phyloP scores from a whole-genome alignment of 1,140 invertebrate genomes.

The Lucilia cuprina region DNA sequence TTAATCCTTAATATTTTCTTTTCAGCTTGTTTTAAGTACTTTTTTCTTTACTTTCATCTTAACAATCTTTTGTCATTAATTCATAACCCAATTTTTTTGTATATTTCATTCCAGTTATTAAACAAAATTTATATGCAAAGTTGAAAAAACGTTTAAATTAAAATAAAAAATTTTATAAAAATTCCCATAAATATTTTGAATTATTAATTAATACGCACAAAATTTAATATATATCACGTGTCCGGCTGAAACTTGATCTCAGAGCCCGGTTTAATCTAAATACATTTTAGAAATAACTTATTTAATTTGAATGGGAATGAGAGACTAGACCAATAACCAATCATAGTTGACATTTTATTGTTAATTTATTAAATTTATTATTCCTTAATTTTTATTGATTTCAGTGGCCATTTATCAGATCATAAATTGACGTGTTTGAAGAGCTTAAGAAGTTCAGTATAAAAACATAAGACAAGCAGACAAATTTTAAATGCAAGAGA shows the following conservation, averaged over 20 bases:
- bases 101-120: background rate
- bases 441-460: background rate
- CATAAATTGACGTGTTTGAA: background rate
- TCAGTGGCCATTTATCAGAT: background rate
- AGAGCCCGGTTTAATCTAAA: too few species aligned
- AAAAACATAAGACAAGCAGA: background rate
- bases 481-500: background rate
- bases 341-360: background rate
- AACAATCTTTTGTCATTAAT: too few species aligned
- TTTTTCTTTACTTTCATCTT: too few species aligned
- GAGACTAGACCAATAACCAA: background rate
- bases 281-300: too few species aligned
- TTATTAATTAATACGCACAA: background rate
- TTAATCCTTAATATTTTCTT: too few species aligned
- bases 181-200: background rate
- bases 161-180: background rate
- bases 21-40: too few species aligned
- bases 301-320: too few species aligned
- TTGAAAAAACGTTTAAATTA: background rate
- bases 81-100: background rate
- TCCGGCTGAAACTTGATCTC: too few species aligned
- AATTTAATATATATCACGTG: background rate
- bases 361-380: background rate
- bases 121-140: background rate
- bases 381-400: background rate